Base-by-base conservation (phyloP, 1,140 invertebrate species). In the Daktulosphaira vitifoliae region DNA sequence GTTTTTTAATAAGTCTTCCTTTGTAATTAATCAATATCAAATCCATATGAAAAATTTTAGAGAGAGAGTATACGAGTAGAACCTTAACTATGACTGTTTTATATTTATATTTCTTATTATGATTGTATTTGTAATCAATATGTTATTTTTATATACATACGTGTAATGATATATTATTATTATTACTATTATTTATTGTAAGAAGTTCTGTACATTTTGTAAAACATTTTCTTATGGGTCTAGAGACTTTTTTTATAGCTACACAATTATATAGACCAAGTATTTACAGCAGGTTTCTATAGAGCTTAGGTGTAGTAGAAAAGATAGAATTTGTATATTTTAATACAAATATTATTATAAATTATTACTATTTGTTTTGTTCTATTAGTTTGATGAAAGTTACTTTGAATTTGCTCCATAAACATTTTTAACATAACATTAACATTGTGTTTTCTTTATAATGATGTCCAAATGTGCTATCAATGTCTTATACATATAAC, bases 31-130 rank as follows among this genome's bases (percentile, higher is more conserved):
- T 29, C 25, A n/a, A 33, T 33, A 33, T 33, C 29, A 33, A 33
- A 33, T 33, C 29, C 29, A 33, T 33, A 33, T 33, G 5, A 11
- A 33, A n/a, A n/a, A n/a, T n/a, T 33, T 33, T 33, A 33, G 29
- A 33, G 29, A 56, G 38, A 25, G 20, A 62, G 56, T 62, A 62
- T 62, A 62, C 56, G 56, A 62, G 56, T 62, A 62, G 56, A 25
- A 62, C 56, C 56, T 33, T 62, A 62, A 62, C 56, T 39, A 62
- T 18, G 42, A 62, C 56, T 62, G 56, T 62, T 15, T 59, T 15
- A 39, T 33, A 11, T 33, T 33, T 33, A 33, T 33, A 6, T 6
- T 33, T 33, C 5, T 33, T 33, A 33, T 33, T 33, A 33, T 33
- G 5, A 33, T 33, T 33, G 29, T 33, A 11, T 33, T 6, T 6